phyloP scores from a whole-genome alignment of 2,797 vertebrate species.

The Oryzias dopingdopingensis region DNA sequence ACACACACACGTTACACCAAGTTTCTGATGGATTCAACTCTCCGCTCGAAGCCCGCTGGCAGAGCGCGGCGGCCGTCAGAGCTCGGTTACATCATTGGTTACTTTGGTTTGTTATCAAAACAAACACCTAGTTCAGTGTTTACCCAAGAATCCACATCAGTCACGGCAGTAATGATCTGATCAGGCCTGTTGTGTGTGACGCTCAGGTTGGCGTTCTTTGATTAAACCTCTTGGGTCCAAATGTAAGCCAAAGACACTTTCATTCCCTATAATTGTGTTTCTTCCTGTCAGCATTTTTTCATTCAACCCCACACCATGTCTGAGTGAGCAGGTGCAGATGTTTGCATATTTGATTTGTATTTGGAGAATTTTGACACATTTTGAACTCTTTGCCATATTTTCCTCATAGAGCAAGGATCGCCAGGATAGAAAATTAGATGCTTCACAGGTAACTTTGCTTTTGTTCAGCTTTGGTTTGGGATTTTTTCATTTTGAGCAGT shows the following conservation, averaged over 20 bases:
- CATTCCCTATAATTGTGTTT: conserved; percentile 27
- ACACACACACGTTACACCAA: conserved; percentile 6
- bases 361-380: conserved; percentile 25
- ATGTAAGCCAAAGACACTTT: conserved; percentile 35
- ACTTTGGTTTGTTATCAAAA: conserved; percentile 2
- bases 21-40: conserved; percentile 38
- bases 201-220: conserved; percentile 34
- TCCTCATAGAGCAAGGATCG: background rate
- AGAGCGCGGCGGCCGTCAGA: background rate
- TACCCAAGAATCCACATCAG: conserved; percentile 17
- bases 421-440: too few relatives aligned
- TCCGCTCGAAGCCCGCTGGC: background rate
- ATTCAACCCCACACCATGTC: background rate
- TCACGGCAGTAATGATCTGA: conserved; percentile 51
- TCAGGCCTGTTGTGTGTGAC: conserved; percentile 30
- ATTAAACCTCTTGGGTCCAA: conserved; percentile 54
- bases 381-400: conserved; percentile 21
- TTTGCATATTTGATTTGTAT: conserved; percentile 7
- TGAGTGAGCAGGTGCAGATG: conserved; percentile 7
- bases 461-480: too few relatives aligned
- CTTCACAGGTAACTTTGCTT: too few relatives aligned
- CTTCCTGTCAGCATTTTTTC: background rate
- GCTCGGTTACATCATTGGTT: background rate
- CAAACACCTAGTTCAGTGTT: conserved; percentile 1
- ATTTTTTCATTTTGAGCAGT: too few relatives aligned